These are phyloP conservation scores for Shinisaurus crocodilurus DNA, from an alignment of 2,113 vertebrate species.

Conservation along the genomic window DNA sequence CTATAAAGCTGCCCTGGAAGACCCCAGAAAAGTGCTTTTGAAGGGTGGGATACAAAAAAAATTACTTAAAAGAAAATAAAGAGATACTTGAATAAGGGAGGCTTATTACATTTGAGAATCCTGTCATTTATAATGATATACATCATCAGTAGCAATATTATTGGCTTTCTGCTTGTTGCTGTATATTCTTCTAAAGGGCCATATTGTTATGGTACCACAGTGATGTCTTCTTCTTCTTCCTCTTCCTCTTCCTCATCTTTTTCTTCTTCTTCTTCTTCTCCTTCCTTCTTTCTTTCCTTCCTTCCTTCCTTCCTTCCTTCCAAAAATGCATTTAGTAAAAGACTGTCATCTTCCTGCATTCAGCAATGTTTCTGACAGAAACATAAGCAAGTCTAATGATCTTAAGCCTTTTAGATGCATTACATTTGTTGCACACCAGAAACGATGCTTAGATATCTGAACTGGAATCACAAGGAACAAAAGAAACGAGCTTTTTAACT, in stretches of 20 bases:
- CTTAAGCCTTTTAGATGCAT: conserved; percentile 12
- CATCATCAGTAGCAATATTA: not conserved
- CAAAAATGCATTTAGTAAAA: not conserved
- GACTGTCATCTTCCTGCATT: not conserved
- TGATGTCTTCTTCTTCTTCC: no score
- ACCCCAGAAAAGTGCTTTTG: not conserved
- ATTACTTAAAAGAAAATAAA: not conserved
- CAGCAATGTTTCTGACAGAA: not conserved
- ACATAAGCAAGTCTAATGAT: conserved; percentile 14
- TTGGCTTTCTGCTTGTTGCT: not conserved
- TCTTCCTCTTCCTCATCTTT: not conserved
- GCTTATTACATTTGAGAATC: not conserved
- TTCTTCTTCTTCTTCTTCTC: no score
- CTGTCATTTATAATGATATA: not conserved
- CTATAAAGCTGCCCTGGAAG: not conserved
- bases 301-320: no score
- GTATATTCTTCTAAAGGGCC: not conserved
- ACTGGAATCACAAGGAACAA: conserved; percentile 1
- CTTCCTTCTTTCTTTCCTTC: not conserved
- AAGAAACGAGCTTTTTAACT: conserved; percentile 11
- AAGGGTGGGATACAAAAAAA: not conserved
- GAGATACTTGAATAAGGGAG: not conserved
- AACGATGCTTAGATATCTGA: conserved; percentile 20
- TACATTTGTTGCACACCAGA: conserved; percentile 15
- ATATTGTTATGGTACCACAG: not conserved